These are phyloP conservation scores for Pemphredon lugubris DNA, from an alignment of 2,888 invertebrate genomes.

Conservation along the genomic window DNA sequence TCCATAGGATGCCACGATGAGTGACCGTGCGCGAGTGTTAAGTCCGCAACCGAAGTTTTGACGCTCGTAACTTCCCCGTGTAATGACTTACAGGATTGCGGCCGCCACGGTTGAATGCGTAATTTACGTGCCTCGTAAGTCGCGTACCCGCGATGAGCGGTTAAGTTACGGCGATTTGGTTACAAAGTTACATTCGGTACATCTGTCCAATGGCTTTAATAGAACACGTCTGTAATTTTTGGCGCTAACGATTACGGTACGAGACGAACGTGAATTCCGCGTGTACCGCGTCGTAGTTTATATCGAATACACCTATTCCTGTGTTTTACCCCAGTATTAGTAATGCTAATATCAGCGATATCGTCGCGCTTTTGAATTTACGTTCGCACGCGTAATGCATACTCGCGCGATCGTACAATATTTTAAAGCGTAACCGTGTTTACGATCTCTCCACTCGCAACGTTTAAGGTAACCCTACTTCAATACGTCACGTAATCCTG, in stretches of 20 bases:
- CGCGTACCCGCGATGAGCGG: slow-evolving; percentile 17
- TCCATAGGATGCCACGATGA: slow-evolving; percentile 1
- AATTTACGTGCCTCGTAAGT: slow-evolving; percentile 56
- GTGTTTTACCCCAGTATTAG: too few relatives aligned
- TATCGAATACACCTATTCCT: not conserved
- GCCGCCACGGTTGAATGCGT: slow-evolving; percentile 35
- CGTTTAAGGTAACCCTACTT: too few relatives aligned
- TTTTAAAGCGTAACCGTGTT: too few relatives aligned
- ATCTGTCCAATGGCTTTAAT: slow-evolving; percentile 14
- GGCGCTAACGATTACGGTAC: slow-evolving; percentile 45
- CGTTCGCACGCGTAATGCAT: too few relatives aligned
- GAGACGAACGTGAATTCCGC: slow-evolving; percentile 21
- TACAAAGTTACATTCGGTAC: slow-evolving; percentile 39
- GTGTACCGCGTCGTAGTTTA: not conserved
- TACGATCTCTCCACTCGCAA: too few relatives aligned
- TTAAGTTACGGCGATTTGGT: slow-evolving; percentile 34
- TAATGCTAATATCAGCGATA: too few relatives aligned
- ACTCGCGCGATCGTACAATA: too few relatives aligned
- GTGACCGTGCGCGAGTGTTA: slow-evolving; percentile 7
- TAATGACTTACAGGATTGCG: slow-evolving; percentile 54
- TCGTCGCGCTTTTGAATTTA: too few relatives aligned
- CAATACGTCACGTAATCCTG: too few relatives aligned
- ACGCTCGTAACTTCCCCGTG: slow-evolving; percentile 53
- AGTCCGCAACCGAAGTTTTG: slow-evolving; percentile 37
- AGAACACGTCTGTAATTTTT: slow-evolving; percentile 49